Evolutionary conservation across 1,140 invertebrate genomes (phyloP).

Genomic region (Neotoxoptera formosana): DNA sequence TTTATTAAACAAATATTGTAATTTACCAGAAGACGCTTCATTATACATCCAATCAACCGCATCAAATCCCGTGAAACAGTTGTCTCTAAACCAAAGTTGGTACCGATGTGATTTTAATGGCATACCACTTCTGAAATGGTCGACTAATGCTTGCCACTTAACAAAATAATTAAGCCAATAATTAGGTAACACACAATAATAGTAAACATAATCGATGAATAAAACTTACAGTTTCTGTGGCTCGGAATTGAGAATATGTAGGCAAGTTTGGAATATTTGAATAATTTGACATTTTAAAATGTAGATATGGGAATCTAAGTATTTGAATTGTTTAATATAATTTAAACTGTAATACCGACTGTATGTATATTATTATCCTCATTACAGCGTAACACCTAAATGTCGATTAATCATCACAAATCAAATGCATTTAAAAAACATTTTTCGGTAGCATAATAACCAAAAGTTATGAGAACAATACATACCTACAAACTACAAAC

Average conservation of each 20-base stretch:
- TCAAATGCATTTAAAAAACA: neutral
- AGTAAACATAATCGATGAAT: neutral
- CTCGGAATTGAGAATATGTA: conserved; percentile 42
- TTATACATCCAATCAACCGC: conserved; percentile 52
- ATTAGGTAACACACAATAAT: neutral
- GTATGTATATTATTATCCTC: neutral
- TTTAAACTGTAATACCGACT: neutral
- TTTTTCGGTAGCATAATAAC: neutral
- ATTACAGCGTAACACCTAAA: neutral
- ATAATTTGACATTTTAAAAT: conserved; percentile 5
- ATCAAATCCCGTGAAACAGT: conserved; percentile 47
- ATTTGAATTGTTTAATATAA: neutral
- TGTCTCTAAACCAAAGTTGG: conserved; percentile 50
- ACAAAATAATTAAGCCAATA: neutral
- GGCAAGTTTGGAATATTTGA: conserved; percentile 25
- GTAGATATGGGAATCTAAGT: neutral
- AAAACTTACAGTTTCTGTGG: conserved; percentile 42
- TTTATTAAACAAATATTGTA: conserved; percentile 50
- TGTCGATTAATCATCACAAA: neutral
- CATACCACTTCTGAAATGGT: conserved; percentile 44
- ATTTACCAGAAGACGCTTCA: conserved; percentile 31
- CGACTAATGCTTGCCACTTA: conserved; percentile 44
- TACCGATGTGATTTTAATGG: conserved; percentile 40
- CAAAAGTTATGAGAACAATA: neutral
- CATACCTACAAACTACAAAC: too few species aligned